Evolutionary conservation across 2,888 invertebrate species (phyloP), one percentile per base, ranked within the genome.

Genomic region (Lepetodrilus schrolli): DNA sequence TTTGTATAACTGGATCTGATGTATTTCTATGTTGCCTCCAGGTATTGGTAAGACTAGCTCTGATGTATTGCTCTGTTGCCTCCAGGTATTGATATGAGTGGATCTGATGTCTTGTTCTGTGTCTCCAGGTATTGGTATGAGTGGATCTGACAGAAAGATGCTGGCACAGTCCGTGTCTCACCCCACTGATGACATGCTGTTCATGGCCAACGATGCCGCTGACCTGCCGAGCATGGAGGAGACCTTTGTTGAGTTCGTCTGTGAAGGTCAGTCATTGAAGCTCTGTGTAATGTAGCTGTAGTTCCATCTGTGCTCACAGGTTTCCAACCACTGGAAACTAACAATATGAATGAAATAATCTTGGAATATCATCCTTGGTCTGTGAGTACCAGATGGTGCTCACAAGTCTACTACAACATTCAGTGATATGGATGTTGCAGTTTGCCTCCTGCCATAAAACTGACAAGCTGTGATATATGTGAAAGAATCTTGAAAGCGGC

Each of bases 211-310:
- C n/a, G 76, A 78, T 65, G 79, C 77, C 4, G 74, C 66, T 21
- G 81, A 83, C 0, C 78, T 87, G 5, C 72, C 76, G 8, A 66
- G 73, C 4, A 72, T 87, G 4, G 74, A 83, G 30, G 81, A 82
- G 36, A 79, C 78, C 48, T 81, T 88, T 23, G 80, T 85, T 50
- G 75, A 79, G 26, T 83, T 83, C 48, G 83, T 87, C 70, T 89
- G 89, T 74, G 81, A 87, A 69, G 86, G 89, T 88, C 82, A 65
- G 78, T 65, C 13, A 7, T 51, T 48, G 17, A n/a, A n/a, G n/a
- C n/a, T n/a, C n/a, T n/a, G n/a, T n/a, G n/a, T n/a, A n/a, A n/a
- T n/a, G n/a, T n/a, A n/a, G n/a, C n/a, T n/a, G n/a, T n/a, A n/a
- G n/a, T n/a, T n/a, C n/a, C n/a, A n/a, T n/a, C n/a, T n/a, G n/a